Base-by-base conservation (phyloP, 1,140 invertebrate species). In the Solenopsis fugax region DNA sequence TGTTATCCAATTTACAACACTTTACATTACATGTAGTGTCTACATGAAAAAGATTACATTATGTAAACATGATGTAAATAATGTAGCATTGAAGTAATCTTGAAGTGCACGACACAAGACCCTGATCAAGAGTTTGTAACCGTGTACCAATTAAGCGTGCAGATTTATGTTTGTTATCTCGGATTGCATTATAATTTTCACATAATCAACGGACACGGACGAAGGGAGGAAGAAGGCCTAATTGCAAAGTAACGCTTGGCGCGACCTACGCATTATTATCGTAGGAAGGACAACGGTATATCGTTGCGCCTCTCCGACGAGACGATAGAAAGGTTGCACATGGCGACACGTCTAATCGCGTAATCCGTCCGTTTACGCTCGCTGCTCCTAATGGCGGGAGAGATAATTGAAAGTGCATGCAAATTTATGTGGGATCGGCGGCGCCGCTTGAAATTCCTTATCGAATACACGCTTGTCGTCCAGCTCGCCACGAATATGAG, bases 391-490 rank as follows among this genome's bases (percentile, higher is more conserved):
- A 80, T 72, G 34, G 85, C 60, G 71, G n/a, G 60, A 69, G 54
- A 86, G 60, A 88, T 88, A 86, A 91, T 92, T 92, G 91, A 92
- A 90, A 90, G 88, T 88, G 73, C 89, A 93, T 92, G 92, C 89
- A 92, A 92, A 92, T 93, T 92, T 89, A 90, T 91, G 82, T 87
- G 91, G 88, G 89, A 91, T 88, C 90, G 92, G 91, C 90, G 73
- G 88, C 88, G 90, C 64, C 67, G 48, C 52, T 88, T 85, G 21
- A 85, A 90, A 91, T 91, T 90, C 89, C 84, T 87, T 76, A 81
- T 48, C 16, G 71, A 50, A 56, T 29, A 54, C 50, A 29, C 34
- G 34, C 21, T 45, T 10, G 75, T 62, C 75, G 75, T 77, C 13
- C n/a, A 24, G 58, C 16, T 50, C 41, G 29, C 48, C n/a, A 13